phyloP scores from a whole-genome alignment of 2,888 invertebrate genomes.

The Melolontha melolontha region DNA sequence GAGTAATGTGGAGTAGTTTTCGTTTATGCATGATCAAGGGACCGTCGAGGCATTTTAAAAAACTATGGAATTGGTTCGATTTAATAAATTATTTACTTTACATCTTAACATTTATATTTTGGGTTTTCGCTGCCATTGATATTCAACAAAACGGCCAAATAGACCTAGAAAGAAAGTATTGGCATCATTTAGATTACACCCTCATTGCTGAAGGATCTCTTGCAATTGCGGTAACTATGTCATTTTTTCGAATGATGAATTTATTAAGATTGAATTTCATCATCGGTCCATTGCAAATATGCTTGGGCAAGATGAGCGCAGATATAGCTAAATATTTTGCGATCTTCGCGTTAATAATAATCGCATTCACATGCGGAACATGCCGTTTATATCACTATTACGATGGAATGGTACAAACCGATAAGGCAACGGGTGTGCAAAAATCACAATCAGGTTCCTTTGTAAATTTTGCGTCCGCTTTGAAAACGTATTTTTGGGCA shows the following conservation, averaged over 20 bases:
- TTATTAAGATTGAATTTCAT: constrained; percentile 74
- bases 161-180: constrained; percentile 73
- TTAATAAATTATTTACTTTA: constrained; percentile 72
- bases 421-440: constrained; percentile 70
- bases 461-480: constrained; percentile 69
- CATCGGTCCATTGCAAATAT: constrained; percentile 76
- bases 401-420: constrained; percentile 72
- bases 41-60: constrained; percentile 69
- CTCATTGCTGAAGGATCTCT: constrained; percentile 76
- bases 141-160: constrained; percentile 64
- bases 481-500: constrained; percentile 78
- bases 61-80: constrained; percentile 75
- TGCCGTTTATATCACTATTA: constrained; percentile 76
- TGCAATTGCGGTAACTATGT: constrained; percentile 75
- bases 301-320: constrained; percentile 76
- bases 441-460: constrained; percentile 70
- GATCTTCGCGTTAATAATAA: constrained; percentile 71
- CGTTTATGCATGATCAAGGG: constrained; percentile 72
- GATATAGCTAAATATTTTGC: constrained; percentile 74
- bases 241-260: constrained; percentile 73
- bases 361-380: constrained; percentile 73
- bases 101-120: constrained; percentile 71
- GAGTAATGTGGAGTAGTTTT: constrained; percentile 69
- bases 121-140: constrained; percentile 71
- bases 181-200: constrained; percentile 74